Base-by-base conservation (phyloP, 2,113 vertebrate species). In the Microcebus griseorufus region DNA sequence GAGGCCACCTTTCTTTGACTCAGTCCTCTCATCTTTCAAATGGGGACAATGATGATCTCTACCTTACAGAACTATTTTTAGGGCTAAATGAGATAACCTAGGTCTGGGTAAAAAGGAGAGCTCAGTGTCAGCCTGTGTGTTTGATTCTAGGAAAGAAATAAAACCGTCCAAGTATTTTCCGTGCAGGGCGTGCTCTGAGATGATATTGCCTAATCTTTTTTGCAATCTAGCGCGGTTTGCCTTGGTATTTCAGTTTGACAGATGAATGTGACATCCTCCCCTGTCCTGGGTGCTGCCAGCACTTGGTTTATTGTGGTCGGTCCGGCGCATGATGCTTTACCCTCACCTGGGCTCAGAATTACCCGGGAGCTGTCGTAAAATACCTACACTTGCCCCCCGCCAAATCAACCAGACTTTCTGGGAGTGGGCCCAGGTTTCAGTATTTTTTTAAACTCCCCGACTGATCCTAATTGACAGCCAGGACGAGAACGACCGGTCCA, bases 111-210 rank as follows among this genome's bases (percentile, higher is more conserved):
- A 53, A 37, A 72, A 34, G 64, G 39, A 8, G 25, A 27, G 32
- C 39, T 17, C 42, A 14, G 11, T 16, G 23, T 29, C 45, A 51
- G 70, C 42, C 4, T 6, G 16, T 2, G 0, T 48, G 76, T 34
- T 39, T 53, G 62, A 29, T n/a, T 51, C 69, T 23, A 27, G 64
- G 67, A 37, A 29, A 32, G 58, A 70, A 53, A 45, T 1, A 9
- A 18, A 0, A 2, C 37, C 22, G 18, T 6, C 32, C 22, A 22
- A 11, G n/a, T 23, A 1, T 45, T 42, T 76, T 45, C 73, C 27
- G 8, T 27, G 42, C 0, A 1, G 22, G 7, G 11, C 8, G 6
- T 12, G 0, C 42, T n/a, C 65, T 0, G 17, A 80, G 51, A 32
- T 1, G 20, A 53, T 12, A 11, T 1, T 0, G 0, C 11, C 14